Percentiles rank a stretch among this genome's conserved stretches.
Evolutionary conservation across 2,113 vertebrate species (phyloP).

Genomic region (Sinocyclocheilus anophthalmus): DNA sequence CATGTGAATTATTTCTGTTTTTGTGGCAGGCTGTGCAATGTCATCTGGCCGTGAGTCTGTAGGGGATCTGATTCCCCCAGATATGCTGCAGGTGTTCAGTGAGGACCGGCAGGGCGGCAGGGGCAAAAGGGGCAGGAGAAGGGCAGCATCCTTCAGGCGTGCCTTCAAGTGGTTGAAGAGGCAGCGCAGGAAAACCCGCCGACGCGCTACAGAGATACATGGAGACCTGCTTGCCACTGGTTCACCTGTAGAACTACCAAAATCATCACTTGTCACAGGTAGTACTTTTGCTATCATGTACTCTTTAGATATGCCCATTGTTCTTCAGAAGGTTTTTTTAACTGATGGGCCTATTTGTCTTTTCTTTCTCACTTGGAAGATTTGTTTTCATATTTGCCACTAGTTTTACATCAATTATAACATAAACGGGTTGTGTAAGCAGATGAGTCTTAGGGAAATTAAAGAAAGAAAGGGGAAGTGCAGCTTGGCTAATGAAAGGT

Average conservation of each 20-base stretch:
- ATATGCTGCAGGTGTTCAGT: constrained; percentile 77
- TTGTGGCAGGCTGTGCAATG: constrained; percentile 64
- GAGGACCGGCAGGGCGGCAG: constrained; percentile 69
- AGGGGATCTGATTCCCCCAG: constrained; percentile 78
- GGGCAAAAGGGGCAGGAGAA: constrained; percentile 68
- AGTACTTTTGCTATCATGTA: background rate
- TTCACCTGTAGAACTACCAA: constrained; percentile 38
- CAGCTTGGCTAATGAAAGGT: background rate
- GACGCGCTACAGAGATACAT: constrained; percentile 53
- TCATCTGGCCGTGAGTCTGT: constrained; percentile 73
- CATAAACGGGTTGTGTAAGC: background rate
- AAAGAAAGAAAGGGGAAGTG: background rate
- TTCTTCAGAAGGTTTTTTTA: background rate
- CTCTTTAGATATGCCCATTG: background rate
- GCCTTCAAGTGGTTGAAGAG: constrained; percentile 80
- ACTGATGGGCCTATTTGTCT: background rate
- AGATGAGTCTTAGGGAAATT: background rate
- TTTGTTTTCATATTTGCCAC: background rate
- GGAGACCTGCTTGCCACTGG: constrained; percentile 56
- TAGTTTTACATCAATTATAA: background rate
- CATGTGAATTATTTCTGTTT: background rate
- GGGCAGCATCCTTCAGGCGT: constrained; percentile 69
- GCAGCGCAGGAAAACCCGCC: constrained; percentile 75
- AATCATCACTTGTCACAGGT: constrained; percentile 14
- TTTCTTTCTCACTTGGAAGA: background rate